A percentile compares a stretch with the other conserved stretches of the same genome.
These are phyloP conservation scores for Adelges cooleyi DNA, from an alignment of 1,140 invertebrate genomes.

Conservation along the genomic window DNA sequence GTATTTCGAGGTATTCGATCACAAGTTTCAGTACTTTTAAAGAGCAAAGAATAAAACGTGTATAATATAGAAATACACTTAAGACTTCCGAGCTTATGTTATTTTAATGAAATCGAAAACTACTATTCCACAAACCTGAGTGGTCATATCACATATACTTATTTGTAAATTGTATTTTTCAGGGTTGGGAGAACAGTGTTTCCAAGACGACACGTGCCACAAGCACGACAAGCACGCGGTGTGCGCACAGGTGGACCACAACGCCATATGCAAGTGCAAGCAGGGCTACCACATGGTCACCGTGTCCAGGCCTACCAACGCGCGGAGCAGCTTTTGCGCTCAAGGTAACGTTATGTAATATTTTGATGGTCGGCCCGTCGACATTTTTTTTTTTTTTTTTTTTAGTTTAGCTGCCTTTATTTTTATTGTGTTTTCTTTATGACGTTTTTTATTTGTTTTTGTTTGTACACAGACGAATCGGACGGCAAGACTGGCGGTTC, in stretches of 20 bases:
- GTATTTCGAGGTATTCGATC: too few species aligned
- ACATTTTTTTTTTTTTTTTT: background rate
- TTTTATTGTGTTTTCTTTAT: too few species aligned
- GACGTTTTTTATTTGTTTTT: background rate
- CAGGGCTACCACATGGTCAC: constrained; percentile 62
- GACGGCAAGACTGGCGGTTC: constrained; percentile 54
- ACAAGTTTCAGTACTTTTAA: too few species aligned
- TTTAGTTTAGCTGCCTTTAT: too few species aligned
- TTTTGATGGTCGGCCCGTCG: too few species aligned
- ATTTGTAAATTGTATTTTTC: too few species aligned
- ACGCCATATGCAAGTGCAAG: constrained; percentile 70
- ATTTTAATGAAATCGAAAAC: too few species aligned
- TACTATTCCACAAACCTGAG: too few species aligned
- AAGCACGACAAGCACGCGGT: constrained; percentile 56
- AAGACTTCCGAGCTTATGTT: too few species aligned
- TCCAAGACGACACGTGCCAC: constrained; percentile 63
- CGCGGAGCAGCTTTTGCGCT: constrained; percentile 13
- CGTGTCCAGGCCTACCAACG: constrained; percentile 55
- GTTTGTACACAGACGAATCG: constrained; percentile 4
- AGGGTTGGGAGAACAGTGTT: constrained; percentile 70
- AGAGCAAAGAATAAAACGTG: too few species aligned
- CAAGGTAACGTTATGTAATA: constrained; percentile 13
- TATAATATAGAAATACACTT: too few species aligned
- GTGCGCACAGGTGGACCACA: constrained; percentile 69
- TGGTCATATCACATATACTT: too few species aligned